Conservation (phyloP, 2,113 vertebrate genomes). For the Girardinichthys multiradiatus region DNA sequence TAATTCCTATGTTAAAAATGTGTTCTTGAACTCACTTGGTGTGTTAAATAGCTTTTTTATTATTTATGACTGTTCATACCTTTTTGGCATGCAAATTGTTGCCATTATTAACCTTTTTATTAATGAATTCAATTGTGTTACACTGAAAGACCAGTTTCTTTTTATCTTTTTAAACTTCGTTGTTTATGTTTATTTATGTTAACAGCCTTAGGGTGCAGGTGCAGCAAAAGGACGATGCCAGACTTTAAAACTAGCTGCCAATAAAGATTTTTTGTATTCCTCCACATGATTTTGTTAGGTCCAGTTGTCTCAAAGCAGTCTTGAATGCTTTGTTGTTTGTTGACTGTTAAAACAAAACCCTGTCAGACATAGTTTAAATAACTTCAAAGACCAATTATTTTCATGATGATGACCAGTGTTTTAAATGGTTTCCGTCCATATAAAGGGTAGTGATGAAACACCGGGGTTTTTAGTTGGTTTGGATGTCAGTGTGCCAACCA, state of each 20-base stretch:
- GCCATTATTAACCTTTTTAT: constrained; percentile 9
- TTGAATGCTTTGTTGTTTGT: constrained; percentile 24
- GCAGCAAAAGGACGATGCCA: constrained; percentile 45
- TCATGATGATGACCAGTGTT: constrained; percentile 41
- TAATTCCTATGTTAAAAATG: constrained; percentile 2
- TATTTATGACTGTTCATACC: neutral
- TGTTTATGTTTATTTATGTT: neutral
- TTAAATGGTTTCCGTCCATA: constrained; percentile 50
- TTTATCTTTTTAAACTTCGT: neutral
- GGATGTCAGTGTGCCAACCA: constrained; percentile 67
- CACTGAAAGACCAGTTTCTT: neutral
- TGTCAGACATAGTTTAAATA: constrained; percentile 34
- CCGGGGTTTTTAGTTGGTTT: constrained; percentile 64
- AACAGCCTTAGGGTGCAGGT: constrained; percentile 28
- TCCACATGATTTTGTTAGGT: constrained; percentile 11
- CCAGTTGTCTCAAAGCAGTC: constrained; percentile 45
- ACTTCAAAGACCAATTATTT: constrained; percentile 40
- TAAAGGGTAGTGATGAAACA: constrained; percentile 55
- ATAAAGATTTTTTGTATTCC: neutral
- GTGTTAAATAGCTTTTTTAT: neutral
- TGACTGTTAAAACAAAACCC: constrained; percentile 11
- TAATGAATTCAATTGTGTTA: neutral
- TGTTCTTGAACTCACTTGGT: neutral
- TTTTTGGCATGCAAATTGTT: neutral
- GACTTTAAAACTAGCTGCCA: constrained; percentile 33